phyloP scores from a whole-genome alignment of 2,888 invertebrate genomes.

The Caenorhabditis panamensis region DNA sequence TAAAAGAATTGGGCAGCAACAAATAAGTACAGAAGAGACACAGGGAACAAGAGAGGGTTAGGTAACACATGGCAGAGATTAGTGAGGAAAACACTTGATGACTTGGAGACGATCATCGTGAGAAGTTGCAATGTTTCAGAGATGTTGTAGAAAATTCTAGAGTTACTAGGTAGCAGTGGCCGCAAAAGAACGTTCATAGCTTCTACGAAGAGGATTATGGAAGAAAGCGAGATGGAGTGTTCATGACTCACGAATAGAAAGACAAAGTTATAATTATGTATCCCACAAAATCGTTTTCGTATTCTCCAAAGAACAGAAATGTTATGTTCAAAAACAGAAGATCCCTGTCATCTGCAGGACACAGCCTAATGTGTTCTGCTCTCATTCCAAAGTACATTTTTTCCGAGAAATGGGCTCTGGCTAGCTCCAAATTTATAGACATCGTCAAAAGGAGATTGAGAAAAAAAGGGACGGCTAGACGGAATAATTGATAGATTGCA shows the following conservation, averaged over 20 bases:
- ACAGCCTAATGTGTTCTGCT: background rate
- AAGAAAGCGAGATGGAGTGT: no score
- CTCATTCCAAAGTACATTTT: background rate
- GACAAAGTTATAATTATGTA: no score
- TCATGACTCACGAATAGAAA: no score
- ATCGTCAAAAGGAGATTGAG: slow-evolving; percentile 1
- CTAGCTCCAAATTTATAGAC: slow-evolving; percentile 7
- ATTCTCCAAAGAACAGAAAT: no score
- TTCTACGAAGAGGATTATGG: no score
- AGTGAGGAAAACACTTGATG: no score
- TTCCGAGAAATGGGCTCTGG: background rate
- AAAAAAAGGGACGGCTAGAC: slow-evolving; percentile 10
- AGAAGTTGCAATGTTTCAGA: no score
- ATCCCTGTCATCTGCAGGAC: background rate
- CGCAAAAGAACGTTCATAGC: no score
- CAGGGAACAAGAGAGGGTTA: background rate
- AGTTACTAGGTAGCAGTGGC: no score
- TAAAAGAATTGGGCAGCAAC: background rate
- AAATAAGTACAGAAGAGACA: background rate
- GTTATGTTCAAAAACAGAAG: background rate
- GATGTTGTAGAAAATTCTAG: no score
- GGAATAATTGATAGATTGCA: slow-evolving; percentile 44
- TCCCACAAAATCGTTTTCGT: no score
- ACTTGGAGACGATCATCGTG: no score
- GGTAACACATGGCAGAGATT: background rate